A percentile compares a stretch with the other conserved stretches of the same genome.
These are phyloP conservation scores for Ceyx cyanopectus DNA, from an alignment of 2,113 vertebrate species.

Conservation along the genomic window DNA sequence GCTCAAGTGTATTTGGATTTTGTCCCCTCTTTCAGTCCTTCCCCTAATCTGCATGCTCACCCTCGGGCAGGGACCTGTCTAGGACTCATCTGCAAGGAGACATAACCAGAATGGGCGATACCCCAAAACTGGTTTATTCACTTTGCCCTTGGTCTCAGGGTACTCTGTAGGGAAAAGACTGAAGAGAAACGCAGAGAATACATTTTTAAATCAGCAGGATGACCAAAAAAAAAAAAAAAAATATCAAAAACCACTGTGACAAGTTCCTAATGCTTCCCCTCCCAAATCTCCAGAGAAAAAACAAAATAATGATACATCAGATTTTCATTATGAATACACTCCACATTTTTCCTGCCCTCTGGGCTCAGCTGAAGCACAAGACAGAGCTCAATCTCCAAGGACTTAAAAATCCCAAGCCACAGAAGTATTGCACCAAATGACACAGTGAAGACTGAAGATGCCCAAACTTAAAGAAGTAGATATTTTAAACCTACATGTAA, in stretches of 20 bases:
- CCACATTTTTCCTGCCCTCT: background rate
- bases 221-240: background rate
- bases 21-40: background rate
- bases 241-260: background rate
- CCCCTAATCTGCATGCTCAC: background rate
- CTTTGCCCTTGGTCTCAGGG: background rate
- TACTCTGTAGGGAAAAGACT: background rate
- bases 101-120: background rate
- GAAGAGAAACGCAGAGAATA: background rate
- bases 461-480: background rate
- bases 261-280: background rate
- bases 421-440: background rate
- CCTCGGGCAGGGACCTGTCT: background rate
- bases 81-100: background rate
- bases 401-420: background rate
- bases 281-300: background rate
- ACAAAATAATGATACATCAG: too few relatives aligned
- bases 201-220: background rate
- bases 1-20: background rate
- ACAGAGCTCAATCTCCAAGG: background rate
- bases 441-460: background rate
- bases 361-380: background rate
- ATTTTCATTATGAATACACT: background rate
- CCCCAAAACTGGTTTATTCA: background rate
- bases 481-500: background rate